Evolutionary conservation across 2,888 invertebrate genomes (phyloP).

Genomic region (Tuta absoluta): DNA sequence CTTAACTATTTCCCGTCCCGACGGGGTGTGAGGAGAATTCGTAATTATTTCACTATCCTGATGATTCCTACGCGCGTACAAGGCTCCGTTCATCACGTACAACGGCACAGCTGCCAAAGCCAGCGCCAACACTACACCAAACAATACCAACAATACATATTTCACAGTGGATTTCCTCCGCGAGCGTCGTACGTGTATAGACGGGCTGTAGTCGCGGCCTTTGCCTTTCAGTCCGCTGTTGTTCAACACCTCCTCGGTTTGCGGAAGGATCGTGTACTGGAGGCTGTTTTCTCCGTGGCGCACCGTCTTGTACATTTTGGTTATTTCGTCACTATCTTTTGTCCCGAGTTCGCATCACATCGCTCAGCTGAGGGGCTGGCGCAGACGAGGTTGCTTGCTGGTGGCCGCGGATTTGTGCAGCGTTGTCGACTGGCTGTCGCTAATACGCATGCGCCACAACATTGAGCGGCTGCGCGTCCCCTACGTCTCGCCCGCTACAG

Average conservation of each 20-base stretch:
- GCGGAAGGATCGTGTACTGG: constrained; percentile 87
- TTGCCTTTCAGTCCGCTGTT: constrained; percentile 82
- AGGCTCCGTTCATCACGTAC: constrained; percentile 62
- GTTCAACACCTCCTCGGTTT: constrained; percentile 84
- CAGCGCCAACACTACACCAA: constrained; percentile 61
- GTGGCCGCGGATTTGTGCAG: constrained; percentile 67
- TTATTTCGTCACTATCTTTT: constrained; percentile 62
- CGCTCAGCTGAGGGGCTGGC: constrained; percentile 46
- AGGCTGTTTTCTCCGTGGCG: constrained; percentile 87
- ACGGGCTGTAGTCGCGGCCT: constrained; percentile 76
- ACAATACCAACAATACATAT: constrained; percentile 64
- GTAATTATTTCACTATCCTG: constrained; percentile 50
- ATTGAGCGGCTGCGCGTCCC: constrained; percentile 75
- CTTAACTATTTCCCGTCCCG: constrained; percentile 58
- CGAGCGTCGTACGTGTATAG: constrained; percentile 67
- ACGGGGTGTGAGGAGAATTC: constrained; percentile 53
- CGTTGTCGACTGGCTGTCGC: constrained; percentile 46
- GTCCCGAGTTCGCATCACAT: constrained; percentile 64
- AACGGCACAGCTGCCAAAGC: constrained; percentile 63
- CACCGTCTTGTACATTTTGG: constrained; percentile 87
- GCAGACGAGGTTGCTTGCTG: constrained; percentile 60
- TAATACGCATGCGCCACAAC: constrained; percentile 69
- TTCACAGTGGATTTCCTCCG: constrained; percentile 63
- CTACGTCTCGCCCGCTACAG: constrained; percentile 52
- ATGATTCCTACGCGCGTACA: constrained; percentile 53